These are phyloP conservation scores for Puntigrus tetrazona DNA, from an alignment of 2,113 vertebrate genomes.

Conservation along the genomic window DNA sequence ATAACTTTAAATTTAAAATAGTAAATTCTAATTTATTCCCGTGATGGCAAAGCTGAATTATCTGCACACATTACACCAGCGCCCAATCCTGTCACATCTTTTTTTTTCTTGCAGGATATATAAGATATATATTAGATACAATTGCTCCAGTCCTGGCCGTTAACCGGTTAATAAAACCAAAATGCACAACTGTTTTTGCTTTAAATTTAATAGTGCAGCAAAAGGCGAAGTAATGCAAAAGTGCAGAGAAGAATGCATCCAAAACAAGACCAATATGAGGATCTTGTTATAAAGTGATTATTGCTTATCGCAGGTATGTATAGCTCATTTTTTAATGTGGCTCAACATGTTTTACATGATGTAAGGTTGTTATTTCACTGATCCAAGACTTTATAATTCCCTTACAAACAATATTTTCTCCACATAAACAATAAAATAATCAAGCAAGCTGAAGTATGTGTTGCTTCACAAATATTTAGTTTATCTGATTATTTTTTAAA, in stretches of 20 bases:
- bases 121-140: too few relatives aligned
- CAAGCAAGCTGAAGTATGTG: neutral
- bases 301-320: neutral
- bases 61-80: too few relatives aligned
- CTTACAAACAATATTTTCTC: neutral
- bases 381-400: neutral
- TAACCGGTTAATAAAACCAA: too few relatives aligned
- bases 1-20: too few relatives aligned
- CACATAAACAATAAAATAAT: neutral
- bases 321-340: neutral
- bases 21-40: too few relatives aligned
- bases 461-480: neutral
- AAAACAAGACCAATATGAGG: neutral
- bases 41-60: neutral
- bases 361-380: neutral
- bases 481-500: neutral
- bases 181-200: neutral
- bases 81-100: too few relatives aligned
- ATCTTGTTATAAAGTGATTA: neutral
- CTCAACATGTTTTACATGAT: neutral
- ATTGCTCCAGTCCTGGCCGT: too few relatives aligned
- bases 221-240: neutral
- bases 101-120: too few relatives aligned
- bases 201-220: neutral
- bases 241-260: neutral